Base-by-base conservation (phyloP, 2,888 invertebrate genomes). In the Diabrotica balteata region DNA sequence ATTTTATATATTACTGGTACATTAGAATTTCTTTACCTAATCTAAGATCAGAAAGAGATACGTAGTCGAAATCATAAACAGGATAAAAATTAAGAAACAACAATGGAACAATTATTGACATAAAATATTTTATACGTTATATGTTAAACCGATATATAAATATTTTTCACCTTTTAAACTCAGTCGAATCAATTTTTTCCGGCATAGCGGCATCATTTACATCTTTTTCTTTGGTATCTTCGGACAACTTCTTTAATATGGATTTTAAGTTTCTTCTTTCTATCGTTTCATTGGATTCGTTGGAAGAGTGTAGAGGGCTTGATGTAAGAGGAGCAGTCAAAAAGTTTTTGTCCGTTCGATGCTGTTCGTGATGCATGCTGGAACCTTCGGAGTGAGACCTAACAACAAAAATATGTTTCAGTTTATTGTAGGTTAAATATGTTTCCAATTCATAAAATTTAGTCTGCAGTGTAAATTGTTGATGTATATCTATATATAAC, bases 211-310 rank as follows among this genome's bases (percentile, higher is more conserved):
- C 52, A 7, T 72, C 75, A 59, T 68, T 73, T 4, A 61, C 17
- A 45, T 70, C 69, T 59, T 69, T 67, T 11, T 77, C 75, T 63
- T 81, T 81, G 1, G 81, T 80, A 71, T 91, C 90, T 81, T 92
- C 91, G 4, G 93, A 93, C 52, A 95, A 84, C 82, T 93, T 93
- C 80, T 94, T 95, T 64, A 95, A 85, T 78, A 95, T 94, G 72
- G 94, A 94, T 82, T 95, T 95, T 53, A 95, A 84, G 76, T 92
- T 91, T 77, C 92, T 86, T 75, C 95, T 86, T 83, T 95, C 94
- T 17, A 91, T 84, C 0, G 95, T 95, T 85, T 95, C 95, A 80
- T 94, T 93, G 43, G 90, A 91, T 80, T 92, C 92, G 32, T 90
- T 90, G 70, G 87, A 87, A 1, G 86, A 82, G 70, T 82, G 81